A percentile compares a stretch with the other conserved stretches of the same genome.
Evolutionary conservation across 2,888 invertebrate genomes (phyloP).

Genomic region (Drosophila vallismaia): DNA sequence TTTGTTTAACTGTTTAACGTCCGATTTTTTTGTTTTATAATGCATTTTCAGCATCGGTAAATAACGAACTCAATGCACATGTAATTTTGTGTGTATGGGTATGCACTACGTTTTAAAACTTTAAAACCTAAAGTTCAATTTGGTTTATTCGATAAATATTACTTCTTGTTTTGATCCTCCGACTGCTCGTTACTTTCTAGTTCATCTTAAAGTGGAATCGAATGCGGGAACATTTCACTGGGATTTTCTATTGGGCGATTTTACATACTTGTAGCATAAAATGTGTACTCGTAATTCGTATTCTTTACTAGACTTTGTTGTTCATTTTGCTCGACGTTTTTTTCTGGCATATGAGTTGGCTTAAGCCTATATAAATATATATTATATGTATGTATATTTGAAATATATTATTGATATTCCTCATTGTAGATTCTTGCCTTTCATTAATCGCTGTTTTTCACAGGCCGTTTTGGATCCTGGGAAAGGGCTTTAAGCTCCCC

Average conservation of each 20-base stretch:
- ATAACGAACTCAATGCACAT: constrained; percentile 57
- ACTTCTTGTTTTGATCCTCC: constrained; percentile 28
- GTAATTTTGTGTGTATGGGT: constrained; percentile 43
- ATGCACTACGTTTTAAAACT: constrained; percentile 55
- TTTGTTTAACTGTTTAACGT: constrained; percentile 61
- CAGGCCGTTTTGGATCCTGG: constrained; percentile 29
- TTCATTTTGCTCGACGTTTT: constrained; percentile 6
- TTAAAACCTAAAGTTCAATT: constrained; percentile 70
- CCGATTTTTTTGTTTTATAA: constrained; percentile 29
- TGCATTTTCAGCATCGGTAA: constrained; percentile 43
- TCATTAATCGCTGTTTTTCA: constrained; percentile 61
- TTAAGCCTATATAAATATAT: constrained; percentile 40
- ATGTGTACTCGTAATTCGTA: constrained; percentile 35
- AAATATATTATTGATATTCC: constrained; percentile 65
- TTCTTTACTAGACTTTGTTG: constrained; percentile 36
- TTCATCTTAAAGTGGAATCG: constrained; percentile 28
- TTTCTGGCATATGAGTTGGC: constrained; percentile 26
- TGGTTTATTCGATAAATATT: constrained; percentile 63
- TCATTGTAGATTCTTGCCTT: constrained; percentile 45
- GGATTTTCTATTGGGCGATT: constrained; percentile 26
- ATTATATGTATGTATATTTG: constrained; percentile 32
- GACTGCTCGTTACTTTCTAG: constrained; percentile 14
- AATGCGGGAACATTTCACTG: constrained; percentile 39
- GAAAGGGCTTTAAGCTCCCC: constrained; percentile 55
- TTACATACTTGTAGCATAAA: constrained; percentile 33